Conservation (phyloP, 1,140 invertebrate genomes). For the Oppia nitens region DNA sequence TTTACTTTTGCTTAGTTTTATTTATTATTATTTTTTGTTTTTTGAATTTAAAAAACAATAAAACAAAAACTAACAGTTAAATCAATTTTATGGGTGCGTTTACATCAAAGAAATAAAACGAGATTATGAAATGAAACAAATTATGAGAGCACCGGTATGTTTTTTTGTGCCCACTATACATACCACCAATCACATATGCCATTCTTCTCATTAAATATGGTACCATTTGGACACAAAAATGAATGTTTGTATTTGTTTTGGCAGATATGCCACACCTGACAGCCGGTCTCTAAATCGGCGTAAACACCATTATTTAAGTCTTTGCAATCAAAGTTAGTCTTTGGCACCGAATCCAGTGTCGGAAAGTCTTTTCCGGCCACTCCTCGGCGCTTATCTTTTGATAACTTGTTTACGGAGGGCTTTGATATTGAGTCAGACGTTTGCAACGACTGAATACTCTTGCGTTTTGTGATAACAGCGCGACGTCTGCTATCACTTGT, state of each 20-base stretch:
- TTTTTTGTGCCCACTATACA: too few species aligned
- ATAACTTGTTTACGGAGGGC: conserved; percentile 2
- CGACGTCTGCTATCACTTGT: not conserved
- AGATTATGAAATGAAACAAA: too few species aligned
- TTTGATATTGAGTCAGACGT: conserved; percentile 13
- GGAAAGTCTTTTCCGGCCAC: conserved; percentile 1
- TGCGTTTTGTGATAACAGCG: not conserved
- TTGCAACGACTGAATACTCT: not conserved
- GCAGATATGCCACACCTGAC: conserved; percentile 47
- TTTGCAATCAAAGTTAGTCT: conserved; percentile 70
- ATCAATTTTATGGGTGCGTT: too few species aligned
- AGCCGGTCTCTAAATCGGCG: conserved; percentile 71
- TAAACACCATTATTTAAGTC: conserved; percentile 57
- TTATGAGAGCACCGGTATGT: too few species aligned
- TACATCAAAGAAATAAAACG: too few species aligned
- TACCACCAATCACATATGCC: conserved; percentile 39
- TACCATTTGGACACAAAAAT: conserved; percentile 37
- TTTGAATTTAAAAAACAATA: too few species aligned
- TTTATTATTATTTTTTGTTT: too few species aligned
- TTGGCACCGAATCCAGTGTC: conserved; percentile 28
- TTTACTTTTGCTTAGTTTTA: too few species aligned
- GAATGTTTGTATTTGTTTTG: conserved; percentile 8
- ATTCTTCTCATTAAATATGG: conserved; percentile 34
- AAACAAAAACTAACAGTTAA: too few species aligned
- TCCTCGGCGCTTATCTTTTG: not conserved